Base-by-base conservation (phyloP, 2,113 vertebrate genomes). In the Strix uralensis region DNA sequence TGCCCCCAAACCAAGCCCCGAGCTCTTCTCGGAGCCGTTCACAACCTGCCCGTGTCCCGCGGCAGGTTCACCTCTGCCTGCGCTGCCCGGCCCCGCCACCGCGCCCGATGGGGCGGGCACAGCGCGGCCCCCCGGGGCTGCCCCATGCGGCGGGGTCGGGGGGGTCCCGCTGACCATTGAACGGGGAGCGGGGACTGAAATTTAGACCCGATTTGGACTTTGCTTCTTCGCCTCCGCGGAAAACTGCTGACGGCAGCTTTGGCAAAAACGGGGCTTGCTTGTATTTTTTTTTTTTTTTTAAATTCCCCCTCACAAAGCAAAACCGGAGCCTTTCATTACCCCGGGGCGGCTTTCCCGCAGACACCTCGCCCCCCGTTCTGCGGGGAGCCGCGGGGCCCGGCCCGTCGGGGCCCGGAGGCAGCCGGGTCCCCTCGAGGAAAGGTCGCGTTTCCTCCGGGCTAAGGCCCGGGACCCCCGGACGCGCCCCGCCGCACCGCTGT, bases 131-230 rank as follows among this genome's bases (percentile, higher is more conserved):
- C 36, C 44, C 65, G 32, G n/a, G 66, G 21, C 92, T 63, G 73
- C 42, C 47, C 54, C 51, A 77, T 78, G 62, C 49, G 73, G 84
- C 81, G 83, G 83, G 87, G 85, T 80, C 70, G 91, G 82, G 92
- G 47, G 47, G 13, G 72, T 51, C 55, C 82, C 49, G 5, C 74
- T 92, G 92, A 94, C 90, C 92, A 91, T 77, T 95, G 91, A 86
- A 91, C 88, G 36, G 49, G 65, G 69, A 61, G 3, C 61, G 13
- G n/a, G 66, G 62, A 63, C 69, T 95, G 93, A 96, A 90, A 96
- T 90, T 94, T 94, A 86, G 87, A 95, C 93, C 44, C 51, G 17
- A n/a, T 86, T 92, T 65, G 96, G 96, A 97, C 96, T 97, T 96
- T 94, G 96, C 72, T 92, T 91, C 62, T 59, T 84, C 32, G 9